Percentiles rank a stretch among this genome's conserved stretches.
Conservation (phyloP, 2,797 vertebrate genomes). For the Chaetodon trifasciatus region DNA sequence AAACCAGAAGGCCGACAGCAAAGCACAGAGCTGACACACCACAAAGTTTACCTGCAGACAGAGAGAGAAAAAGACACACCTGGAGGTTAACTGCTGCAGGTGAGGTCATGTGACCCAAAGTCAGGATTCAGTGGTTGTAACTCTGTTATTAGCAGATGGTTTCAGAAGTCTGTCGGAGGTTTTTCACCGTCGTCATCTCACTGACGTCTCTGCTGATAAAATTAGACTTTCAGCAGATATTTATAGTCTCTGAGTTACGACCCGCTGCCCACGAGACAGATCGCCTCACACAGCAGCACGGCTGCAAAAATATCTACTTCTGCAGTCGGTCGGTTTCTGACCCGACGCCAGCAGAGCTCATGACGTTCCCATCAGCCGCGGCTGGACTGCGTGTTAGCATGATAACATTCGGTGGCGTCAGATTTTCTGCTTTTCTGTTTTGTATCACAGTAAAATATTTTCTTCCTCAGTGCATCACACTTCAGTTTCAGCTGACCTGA, state of each 20-base stretch:
- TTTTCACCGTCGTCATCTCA: neutral
- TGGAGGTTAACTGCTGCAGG: neutral
- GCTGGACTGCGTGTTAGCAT: no score
- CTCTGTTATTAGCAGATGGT: neutral
- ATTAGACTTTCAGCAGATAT: constrained; percentile 4
- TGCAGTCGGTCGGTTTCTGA: no score
- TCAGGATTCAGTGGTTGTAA: neutral
- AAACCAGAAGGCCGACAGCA: constrained; percentile 94
- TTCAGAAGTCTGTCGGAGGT: neutral
- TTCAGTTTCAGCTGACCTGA: no score
- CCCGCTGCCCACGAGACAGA: neutral
- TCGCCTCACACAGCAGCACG: neutral
- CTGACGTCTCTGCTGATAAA: constrained; percentile 2
- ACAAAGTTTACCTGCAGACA: constrained; percentile 94
- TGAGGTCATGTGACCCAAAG: neutral
- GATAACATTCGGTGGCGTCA: no score
- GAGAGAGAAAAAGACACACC: neutral
- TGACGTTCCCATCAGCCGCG: no score
- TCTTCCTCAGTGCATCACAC: no score
- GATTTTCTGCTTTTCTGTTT: no score
- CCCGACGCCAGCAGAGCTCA: no score
- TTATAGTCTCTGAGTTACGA: neutral
- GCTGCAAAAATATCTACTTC: neutral
- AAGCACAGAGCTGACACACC: constrained; percentile 94
- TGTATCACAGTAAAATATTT: no score